Percentiles rank a stretch among this genome's conserved stretches.
phyloP scores from a whole-genome alignment of 2,797 vertebrate genomes.

The Enteromius paludinosus region DNA sequence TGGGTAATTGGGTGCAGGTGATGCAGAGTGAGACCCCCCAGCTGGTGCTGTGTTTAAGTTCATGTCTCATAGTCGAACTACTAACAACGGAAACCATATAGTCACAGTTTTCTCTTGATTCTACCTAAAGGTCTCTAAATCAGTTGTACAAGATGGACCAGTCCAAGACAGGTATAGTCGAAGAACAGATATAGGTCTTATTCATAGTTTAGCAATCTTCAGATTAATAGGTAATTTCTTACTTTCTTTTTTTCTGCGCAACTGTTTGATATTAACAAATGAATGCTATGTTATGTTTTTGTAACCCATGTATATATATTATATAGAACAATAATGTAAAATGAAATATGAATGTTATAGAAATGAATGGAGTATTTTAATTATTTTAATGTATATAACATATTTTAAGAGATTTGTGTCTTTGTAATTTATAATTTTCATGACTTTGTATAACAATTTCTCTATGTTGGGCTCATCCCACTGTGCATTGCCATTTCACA shows the following conservation, averaged over 20 bases:
- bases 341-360: neutral
- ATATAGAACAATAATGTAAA: neutral
- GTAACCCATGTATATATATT: neutral
- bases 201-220: neutral
- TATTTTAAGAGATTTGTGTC: neutral
- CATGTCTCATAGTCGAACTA: slow-evolving; percentile 38
- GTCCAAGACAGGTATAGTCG: neutral
- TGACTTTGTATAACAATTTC: neutral
- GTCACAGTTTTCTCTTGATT: neutral
- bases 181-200: neutral
- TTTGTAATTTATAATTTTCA: neutral
- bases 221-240: neutral
- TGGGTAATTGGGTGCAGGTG: slow-evolving; percentile 39
- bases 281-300: neutral
- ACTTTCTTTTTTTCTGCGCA: neutral
- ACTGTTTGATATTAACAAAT: neutral
- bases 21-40: slow-evolving; percentile 43
- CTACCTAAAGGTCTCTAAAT: neutral
- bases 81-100: slow-evolving; percentile 11
- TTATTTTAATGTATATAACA: neutral
- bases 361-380: neutral
- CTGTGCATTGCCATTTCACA: neutral
- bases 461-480: neutral
- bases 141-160: neutral
- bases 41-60: slow-evolving; percentile 15